Conservation (phyloP, 2,888 invertebrate genomes). For the Chaetoderma sp. region DNA sequence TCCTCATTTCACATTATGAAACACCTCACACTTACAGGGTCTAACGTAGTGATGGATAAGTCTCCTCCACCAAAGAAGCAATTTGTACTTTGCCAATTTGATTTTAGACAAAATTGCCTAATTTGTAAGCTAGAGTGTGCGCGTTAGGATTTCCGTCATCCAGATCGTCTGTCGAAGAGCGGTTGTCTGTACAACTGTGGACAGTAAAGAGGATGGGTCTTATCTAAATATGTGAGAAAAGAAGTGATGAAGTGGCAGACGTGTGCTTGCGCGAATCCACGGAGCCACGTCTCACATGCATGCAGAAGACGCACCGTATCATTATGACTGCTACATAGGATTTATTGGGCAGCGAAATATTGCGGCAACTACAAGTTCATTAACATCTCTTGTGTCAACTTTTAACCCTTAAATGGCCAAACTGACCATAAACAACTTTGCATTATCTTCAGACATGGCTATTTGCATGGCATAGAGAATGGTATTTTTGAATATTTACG, state of each 20-base stretch:
- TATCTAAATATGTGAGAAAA: background rate
- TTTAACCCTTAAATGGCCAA: too few species aligned
- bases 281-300: background rate
- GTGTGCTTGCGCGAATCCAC: background rate
- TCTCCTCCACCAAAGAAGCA: background rate
- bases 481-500: too few species aligned
- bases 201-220: background rate
- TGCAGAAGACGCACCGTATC: background rate
- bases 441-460: too few species aligned
- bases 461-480: too few species aligned
- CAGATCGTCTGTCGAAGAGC: background rate
- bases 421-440: too few species aligned
- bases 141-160: background rate
- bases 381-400: too few species aligned
- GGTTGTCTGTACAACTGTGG: background rate
- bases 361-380: too few species aligned
- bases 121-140: background rate
- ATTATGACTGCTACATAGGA: background rate
- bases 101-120: background rate
- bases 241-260: background rate
- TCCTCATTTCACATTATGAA: background rate
- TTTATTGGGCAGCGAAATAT: too few species aligned
- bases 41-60: background rate
- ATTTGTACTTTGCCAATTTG: background rate
- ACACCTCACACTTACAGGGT: background rate